phyloP scores from a whole-genome alignment of 2,888 invertebrate species.

The Creontiades dilutus region DNA sequence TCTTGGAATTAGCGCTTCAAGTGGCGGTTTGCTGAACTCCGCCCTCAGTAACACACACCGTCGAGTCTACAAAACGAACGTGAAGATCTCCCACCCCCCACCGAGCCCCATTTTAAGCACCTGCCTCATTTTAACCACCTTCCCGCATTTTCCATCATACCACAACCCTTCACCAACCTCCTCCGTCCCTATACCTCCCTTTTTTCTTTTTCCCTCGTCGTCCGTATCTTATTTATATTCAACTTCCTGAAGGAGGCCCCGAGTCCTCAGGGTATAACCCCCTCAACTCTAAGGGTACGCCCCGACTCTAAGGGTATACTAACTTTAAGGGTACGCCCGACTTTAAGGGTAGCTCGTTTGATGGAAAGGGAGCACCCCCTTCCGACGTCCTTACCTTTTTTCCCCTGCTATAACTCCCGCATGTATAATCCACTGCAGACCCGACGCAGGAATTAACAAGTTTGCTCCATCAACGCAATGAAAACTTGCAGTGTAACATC shows the following conservation, averaged over 20 bases:
- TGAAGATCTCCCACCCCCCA: background rate
- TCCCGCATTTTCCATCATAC: background rate
- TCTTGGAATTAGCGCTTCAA: no score
- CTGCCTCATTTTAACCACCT: no score
- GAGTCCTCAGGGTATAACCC: background rate
- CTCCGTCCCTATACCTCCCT: no score
- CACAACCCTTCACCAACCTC: background rate
- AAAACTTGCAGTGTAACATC: no score
- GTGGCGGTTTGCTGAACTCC: no score
- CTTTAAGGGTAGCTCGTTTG: slow-evolving; percentile 1
- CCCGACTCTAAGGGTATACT: background rate
- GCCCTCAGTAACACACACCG: no score
- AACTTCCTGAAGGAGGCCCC: slow-evolving; percentile 1
- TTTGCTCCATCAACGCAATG: background rate
- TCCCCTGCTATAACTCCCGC: background rate
- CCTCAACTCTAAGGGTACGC: background rate
- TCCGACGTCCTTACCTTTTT: background rate
- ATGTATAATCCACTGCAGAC: background rate
- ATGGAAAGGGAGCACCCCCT: background rate
- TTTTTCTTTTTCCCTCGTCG: background rate
- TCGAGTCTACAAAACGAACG: no score
- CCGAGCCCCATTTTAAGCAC: no score
- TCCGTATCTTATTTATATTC: background rate
- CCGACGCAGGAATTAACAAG: background rate
- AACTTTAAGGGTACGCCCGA: background rate